These are phyloP conservation scores for Cantharis rustica DNA, from an alignment of 2,888 invertebrate genomes.

Conservation along the genomic window DNA sequence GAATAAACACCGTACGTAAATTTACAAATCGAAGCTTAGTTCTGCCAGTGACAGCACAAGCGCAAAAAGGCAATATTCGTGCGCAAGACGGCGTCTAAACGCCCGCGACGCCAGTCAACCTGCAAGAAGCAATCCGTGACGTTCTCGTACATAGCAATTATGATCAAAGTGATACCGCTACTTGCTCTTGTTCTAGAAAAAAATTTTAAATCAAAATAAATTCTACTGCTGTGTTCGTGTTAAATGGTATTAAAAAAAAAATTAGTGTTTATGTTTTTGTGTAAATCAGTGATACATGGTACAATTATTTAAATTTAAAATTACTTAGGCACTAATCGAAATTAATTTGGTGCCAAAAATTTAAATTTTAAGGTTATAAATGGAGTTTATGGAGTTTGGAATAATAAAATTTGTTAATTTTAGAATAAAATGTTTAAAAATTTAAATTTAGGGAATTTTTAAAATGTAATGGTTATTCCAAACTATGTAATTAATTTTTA, in stretches of 20 bases:
- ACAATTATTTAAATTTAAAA: not conserved
- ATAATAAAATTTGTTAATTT: not conserved
- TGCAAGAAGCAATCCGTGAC: constrained; percentile 45
- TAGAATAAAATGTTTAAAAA: not conserved
- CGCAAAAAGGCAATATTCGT: constrained; percentile 57
- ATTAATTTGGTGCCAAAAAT: not conserved
- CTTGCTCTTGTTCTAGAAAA: constrained; percentile 6
- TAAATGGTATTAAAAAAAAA: not conserved
- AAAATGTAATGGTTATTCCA: not conserved
- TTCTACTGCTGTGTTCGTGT: constrained; percentile 9
- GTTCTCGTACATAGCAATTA: constrained; percentile 30
- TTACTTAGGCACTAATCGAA: not conserved
- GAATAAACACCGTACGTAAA: constrained; percentile 39
- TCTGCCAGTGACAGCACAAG: constrained; percentile 54
- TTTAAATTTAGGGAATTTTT: not conserved
- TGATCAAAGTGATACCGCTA: constrained; percentile 31
- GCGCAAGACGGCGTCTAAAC: constrained; percentile 58
- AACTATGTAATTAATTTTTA: not conserved
- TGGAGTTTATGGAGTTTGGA: not conserved
- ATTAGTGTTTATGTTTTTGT: not conserved
- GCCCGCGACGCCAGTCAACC: constrained; percentile 55
- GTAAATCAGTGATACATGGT: not conserved
- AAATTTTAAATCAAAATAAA: not conserved
- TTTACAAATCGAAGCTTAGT: constrained; percentile 55
- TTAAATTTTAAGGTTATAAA: not conserved